These are phyloP conservation scores for Callithrix jacchus DNA, from an alignment of 2,113 vertebrate species.

Conservation along the genomic window DNA sequence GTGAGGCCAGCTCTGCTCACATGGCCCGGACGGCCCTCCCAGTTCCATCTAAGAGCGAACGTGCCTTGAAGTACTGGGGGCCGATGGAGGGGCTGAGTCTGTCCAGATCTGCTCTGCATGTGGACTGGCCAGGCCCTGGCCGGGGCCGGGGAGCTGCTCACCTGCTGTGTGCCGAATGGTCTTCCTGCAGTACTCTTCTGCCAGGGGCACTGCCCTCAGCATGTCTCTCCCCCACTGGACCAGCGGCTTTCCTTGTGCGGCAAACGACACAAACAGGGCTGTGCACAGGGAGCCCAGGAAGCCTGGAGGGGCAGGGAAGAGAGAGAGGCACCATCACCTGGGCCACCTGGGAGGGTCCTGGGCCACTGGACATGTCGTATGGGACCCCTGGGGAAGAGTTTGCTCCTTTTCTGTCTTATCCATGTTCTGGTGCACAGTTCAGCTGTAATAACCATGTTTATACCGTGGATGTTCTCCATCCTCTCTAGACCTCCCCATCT, in stretches of 20 bases:
- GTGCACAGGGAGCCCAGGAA: conserved; percentile 95
- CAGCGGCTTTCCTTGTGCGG: conserved; percentile 92
- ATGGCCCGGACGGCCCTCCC: neutral
- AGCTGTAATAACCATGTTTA: rapidly evolving
- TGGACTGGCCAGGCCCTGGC: neutral
- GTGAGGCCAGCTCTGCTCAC: neutral
- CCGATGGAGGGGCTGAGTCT: rapidly evolving
- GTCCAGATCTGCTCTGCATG: rapidly evolving
- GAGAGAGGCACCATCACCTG: neutral
- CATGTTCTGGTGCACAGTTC: neutral
- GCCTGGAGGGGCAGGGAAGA: conserved; percentile 78
- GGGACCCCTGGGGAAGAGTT: neutral
- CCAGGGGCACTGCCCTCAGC: conserved; percentile 90
- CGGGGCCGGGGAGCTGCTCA: conserved; percentile 52
- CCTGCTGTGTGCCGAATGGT: conserved; percentile 98
- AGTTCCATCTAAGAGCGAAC: rapidly evolving
- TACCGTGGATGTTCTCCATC: neutral
- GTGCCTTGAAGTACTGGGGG: neutral
- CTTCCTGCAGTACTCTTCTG: conserved; percentile 95
- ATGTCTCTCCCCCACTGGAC: conserved; percentile 94
- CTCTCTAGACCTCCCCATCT: neutral
- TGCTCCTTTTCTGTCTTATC: neutral
- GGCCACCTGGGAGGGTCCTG: neutral
- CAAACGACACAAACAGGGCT: conserved; percentile 94
- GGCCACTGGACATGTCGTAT: neutral